Base-by-base conservation (phyloP, 2,797 vertebrate species). In the Onychomys torridus region DNA sequence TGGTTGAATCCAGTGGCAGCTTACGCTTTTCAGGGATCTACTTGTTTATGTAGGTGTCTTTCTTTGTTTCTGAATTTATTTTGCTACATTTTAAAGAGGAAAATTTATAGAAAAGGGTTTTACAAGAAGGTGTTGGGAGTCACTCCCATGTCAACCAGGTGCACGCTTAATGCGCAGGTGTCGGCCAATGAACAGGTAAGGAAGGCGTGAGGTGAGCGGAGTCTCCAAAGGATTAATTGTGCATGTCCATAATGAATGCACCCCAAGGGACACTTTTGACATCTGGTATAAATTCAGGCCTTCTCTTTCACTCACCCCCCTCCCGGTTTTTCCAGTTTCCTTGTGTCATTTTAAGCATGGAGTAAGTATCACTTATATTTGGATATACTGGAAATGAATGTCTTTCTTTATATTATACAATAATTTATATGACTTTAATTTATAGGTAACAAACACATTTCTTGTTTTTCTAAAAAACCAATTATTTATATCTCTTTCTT, bases 11-110 rank as follows among this genome's bases (percentile, higher is more conserved):
- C 93, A 91, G 97, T 92, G 96, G 96, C 95, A 98, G 97, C 97
- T 98, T 96, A 49, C 0, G 32, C 87, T 96, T 98, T 97, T 94
- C 96, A 94, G 82, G 63, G 91, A 89, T 95, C 97, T 95, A 83
- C 98, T 98, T 98, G 98, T 98, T 99, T 99, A 96, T 98, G 98
- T 99, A 99, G 98, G 98, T 99, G 98, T 93, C 86, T 98, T 98
- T 98, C 98, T 99, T 99, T 98, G 98, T 98, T 98, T 98, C 98
- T 98, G 98, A 97, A 98, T 98, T 98, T 98, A 98, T 98, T 98
- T 98, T 98, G 98, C 96, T 98, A 98, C 97, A 96, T 98, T 98
- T 97, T 98, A 98, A 97, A 98, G 96, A 96, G 91, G 96, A 94
- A 94, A 98, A 86, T 98, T 98, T 97, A 97, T 95, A 98, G 95